phyloP scores from a whole-genome alignment of 2,888 invertebrate genomes.

The Eristalis pertinax region DNA sequence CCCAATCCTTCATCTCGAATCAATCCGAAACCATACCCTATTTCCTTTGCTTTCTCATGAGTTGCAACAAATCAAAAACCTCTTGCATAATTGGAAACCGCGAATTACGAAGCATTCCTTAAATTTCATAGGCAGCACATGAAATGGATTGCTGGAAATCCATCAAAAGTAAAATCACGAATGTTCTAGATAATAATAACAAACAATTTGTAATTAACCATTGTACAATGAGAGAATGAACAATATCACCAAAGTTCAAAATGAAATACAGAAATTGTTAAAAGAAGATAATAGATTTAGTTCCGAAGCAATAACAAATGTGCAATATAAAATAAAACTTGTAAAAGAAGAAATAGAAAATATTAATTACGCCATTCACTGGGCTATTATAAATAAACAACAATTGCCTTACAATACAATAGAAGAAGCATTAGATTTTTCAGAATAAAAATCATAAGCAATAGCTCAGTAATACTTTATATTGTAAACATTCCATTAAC shows the following conservation, averaged over 20 bases:
- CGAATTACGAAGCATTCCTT: constrained; percentile 20
- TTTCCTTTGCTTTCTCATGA: neutral
- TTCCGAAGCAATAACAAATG: neutral
- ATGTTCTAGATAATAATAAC: neutral
- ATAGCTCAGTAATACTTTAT: constrained; percentile 29
- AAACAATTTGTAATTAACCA: neutral
- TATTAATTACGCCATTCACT: neutral
- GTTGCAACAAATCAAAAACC: neutral
- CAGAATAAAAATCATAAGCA: constrained; percentile 23
- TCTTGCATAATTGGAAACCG: neutral
- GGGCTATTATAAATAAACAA: constrained; percentile 36
- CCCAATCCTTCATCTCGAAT: neutral
- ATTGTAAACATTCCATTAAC: constrained; percentile 38
- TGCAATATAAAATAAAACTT: neutral
- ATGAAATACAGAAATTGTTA: neutral
- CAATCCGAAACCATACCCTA: neutral
- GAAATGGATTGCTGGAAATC: constrained; percentile 32
- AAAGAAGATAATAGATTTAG: neutral
- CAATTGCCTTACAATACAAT: constrained; percentile 18
- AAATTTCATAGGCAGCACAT: constrained; percentile 36
- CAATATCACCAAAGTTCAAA: neutral
- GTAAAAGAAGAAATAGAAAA: neutral
- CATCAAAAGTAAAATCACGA: neutral
- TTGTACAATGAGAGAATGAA: too few relatives aligned
- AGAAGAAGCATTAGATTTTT: constrained; percentile 46